Evolutionary conservation across 1,140 invertebrate species (phyloP), one percentile per base, ranked within the genome.

Genomic region (Euura lappo): DNA sequence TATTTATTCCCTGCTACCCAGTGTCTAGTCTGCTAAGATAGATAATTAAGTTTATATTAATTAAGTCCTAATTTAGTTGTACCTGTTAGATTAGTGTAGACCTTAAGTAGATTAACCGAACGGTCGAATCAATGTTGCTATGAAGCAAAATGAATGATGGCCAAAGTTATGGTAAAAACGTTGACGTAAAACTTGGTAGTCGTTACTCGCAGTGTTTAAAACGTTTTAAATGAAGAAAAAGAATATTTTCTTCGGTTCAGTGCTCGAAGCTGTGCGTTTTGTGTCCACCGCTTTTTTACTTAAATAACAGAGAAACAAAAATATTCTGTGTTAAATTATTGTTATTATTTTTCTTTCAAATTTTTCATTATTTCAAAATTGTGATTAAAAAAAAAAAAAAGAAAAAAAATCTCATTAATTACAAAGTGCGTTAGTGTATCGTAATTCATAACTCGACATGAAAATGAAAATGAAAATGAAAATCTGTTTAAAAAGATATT

Each of bases 21-120:
- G 79, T 83, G 79, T 79, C 76, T 79, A 60, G n/a, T 71, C 65
- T 74, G 71, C 44, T 75, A 74, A 60, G 51, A 60, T 60, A 60
- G 51, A 60, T 60, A 60, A n/a, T 60, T 60, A 60, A 60, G 51
- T 60, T 60, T n/a, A 60, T 60, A 5, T 8, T 60, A 28, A 28
- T 28, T 28, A 28, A 28, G 28, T 28, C 28, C 28, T 28, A 28
- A 28, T 28, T 28, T 28, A 28, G 28, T 28, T 28, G 28, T 28
- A 28, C 1, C 28, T 28, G 28, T 28, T 28, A 28, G 28, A 28
- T 28, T 28, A 28, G 28, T 28, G 28, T 28, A 28, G 28, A 28
- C 28, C 28, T 60, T 60, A 60, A 60, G 51, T 4, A 60, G 51
- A 60, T 6, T 60, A 3, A n/a, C 51, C 51, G 28, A 28, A 28